A percentile compares a stretch with the other conserved stretches of the same genome.
phyloP scores from a whole-genome alignment of 1,140 invertebrate species.

The Cydia amplana region DNA sequence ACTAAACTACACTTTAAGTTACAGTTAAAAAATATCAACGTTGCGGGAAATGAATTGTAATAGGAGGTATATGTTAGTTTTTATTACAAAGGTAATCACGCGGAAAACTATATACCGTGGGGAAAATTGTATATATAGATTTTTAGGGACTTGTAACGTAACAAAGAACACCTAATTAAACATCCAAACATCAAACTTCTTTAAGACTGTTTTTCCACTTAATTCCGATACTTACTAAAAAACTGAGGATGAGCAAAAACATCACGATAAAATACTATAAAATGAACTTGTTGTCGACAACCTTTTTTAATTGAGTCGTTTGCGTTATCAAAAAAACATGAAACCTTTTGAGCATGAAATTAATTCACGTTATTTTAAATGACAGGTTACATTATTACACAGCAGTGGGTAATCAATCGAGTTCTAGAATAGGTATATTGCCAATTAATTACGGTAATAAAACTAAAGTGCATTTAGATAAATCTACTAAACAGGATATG shows the following conservation, averaged over 20 bases:
- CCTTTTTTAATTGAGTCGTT: slow-evolving; percentile 10
- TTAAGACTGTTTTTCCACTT: not conserved
- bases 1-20: too few relatives aligned
- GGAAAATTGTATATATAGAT: too few relatives aligned
- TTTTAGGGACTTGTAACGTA: too few relatives aligned
- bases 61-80: too few relatives aligned
- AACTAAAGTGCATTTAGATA: not conserved
- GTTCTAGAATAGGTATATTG: not conserved
- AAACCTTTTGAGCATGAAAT: slow-evolving; percentile 9
- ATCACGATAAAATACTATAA: not conserved
- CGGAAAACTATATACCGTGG: too few relatives aligned
- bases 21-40: too few relatives aligned
- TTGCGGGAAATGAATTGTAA: too few relatives aligned
- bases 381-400: not conserved
- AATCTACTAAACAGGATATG: not conserved
- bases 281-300: slow-evolving; percentile 12
- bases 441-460: not conserved
- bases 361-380: not conserved
- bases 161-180: too few relatives aligned
- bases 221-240: not conserved
- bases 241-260: not conserved
- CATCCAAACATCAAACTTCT: not conserved
- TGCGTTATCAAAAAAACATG: slow-evolving; percentile 5
- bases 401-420: not conserved
- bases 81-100: too few relatives aligned